Evolutionary conservation across 2,888 invertebrate genomes (phyloP).

Genomic region (Strigamia maritima): DNA sequence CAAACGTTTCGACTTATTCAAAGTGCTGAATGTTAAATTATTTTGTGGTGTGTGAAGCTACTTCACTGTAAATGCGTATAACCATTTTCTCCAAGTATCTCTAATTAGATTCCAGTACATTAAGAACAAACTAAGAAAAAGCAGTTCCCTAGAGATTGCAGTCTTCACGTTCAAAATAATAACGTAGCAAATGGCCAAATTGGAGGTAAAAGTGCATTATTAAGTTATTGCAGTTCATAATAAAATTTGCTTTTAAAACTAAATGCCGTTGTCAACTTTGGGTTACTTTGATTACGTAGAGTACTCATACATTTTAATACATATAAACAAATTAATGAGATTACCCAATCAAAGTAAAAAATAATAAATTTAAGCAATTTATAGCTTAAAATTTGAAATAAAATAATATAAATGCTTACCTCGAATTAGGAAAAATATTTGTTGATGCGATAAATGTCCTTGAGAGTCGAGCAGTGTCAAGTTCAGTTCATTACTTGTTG

Average conservation of each 20-base stretch:
- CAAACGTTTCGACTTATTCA: no score
- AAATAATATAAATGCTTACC: background rate
- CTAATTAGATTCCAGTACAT: slow-evolving; percentile 22
- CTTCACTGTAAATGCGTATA: background rate
- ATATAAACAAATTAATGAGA: no score
- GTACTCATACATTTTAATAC: no score
- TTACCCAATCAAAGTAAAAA: no score
- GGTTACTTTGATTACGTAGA: no score
- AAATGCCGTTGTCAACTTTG: no score
- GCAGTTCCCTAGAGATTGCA: background rate
- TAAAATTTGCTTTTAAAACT: no score
- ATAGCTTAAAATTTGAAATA: no score
- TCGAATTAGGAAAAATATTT: background rate
- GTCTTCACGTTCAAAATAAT: slow-evolving; percentile 1
- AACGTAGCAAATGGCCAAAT: background rate
- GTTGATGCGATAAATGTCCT: background rate
- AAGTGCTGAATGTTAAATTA: background rate
- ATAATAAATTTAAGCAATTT: no score
- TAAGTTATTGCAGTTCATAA: no score
- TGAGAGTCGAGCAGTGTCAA: background rate
- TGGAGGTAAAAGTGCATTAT: no score
- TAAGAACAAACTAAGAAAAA: background rate
- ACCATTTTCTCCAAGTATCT: slow-evolving; percentile 3
- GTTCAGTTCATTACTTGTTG: slow-evolving; percentile 30
- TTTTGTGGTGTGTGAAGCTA: background rate